These are phyloP conservation scores for Rana temporaria DNA, from an alignment of 2,113 vertebrate genomes.

Conservation along the genomic window DNA sequence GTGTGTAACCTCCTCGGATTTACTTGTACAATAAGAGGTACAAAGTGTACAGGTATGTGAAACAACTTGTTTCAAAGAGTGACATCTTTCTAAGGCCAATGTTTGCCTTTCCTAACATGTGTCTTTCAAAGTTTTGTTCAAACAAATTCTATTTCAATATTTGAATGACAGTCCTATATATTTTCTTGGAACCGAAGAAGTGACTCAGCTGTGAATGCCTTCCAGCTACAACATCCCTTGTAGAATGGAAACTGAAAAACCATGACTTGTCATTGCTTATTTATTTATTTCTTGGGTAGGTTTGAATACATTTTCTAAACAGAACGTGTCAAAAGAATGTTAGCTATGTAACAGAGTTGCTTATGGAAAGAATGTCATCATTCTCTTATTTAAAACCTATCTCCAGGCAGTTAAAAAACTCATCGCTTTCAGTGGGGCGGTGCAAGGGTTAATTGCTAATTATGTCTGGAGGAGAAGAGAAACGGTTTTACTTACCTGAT, in stretches of 20 bases:
- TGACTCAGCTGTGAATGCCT: slow-evolving; percentile 9
- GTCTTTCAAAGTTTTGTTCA: not conserved
- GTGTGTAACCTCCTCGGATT: slow-evolving; percentile 1
- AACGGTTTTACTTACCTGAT: too few relatives aligned
- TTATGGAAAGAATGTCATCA: slow-evolving; percentile 2
- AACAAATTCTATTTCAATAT: not conserved
- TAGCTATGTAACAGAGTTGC: not conserved
- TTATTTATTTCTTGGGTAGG: not conserved
- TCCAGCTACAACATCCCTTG: not conserved
- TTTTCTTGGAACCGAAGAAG: not conserved
- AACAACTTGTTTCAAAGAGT: slow-evolving; percentile 4
- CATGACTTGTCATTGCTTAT: not conserved
- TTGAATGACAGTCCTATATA: not conserved
- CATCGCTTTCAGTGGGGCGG: too few relatives aligned
- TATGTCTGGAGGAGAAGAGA: too few relatives aligned
- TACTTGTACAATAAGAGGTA: not conserved
- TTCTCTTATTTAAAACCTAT: not conserved
- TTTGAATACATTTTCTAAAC: not conserved
- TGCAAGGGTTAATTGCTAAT: too few relatives aligned
- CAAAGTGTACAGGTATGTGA: slow-evolving; percentile 8
- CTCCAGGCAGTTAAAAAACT: too few relatives aligned
- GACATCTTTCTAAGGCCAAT: not conserved
- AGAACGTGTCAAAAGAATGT: slow-evolving; percentile 6
- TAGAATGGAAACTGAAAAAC: not conserved
- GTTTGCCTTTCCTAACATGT: not conserved